Evolutionary conservation across 2,797 vertebrate genomes (phyloP).

Genomic region (Emydoidea blandingii): DNA sequence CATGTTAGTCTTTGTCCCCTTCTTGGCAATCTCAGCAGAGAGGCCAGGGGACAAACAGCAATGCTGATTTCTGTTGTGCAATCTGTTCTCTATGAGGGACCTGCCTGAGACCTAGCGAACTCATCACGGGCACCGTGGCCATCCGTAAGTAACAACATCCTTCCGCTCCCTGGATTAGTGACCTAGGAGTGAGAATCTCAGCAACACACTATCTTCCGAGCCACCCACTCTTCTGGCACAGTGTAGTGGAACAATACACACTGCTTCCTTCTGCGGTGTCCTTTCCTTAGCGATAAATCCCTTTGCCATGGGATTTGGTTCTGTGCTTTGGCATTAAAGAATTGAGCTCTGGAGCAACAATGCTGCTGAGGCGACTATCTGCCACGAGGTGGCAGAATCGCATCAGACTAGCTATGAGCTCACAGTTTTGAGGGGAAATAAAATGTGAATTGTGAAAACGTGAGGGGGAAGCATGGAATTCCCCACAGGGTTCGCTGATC

Average conservation of each 20-base stretch:
- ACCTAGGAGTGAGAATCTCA: background rate
- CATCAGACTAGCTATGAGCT: background rate
- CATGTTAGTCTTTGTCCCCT: background rate
- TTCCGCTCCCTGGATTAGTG: background rate
- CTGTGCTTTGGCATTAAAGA: background rate
- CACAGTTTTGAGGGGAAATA: background rate
- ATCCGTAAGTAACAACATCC: background rate
- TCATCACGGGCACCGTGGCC: background rate
- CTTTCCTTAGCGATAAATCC: background rate
- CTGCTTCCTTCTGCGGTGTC: background rate
- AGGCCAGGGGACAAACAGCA: background rate
- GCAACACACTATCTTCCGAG: background rate
- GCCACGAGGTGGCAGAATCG: background rate
- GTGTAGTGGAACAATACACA: background rate
- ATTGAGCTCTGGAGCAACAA: background rate
- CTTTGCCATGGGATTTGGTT: background rate
- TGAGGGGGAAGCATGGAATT: background rate
- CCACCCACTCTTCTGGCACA: background rate
- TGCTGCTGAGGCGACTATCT: background rate
- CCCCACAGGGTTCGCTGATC: background rate
- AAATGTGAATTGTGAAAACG: background rate
- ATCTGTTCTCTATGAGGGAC: background rate
- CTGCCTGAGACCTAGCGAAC: background rate
- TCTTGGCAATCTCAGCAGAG: background rate
- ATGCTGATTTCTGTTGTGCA: background rate